Base-by-base conservation (phyloP, 1,140 invertebrate genomes). In the Laupala kohalensis region DNA sequence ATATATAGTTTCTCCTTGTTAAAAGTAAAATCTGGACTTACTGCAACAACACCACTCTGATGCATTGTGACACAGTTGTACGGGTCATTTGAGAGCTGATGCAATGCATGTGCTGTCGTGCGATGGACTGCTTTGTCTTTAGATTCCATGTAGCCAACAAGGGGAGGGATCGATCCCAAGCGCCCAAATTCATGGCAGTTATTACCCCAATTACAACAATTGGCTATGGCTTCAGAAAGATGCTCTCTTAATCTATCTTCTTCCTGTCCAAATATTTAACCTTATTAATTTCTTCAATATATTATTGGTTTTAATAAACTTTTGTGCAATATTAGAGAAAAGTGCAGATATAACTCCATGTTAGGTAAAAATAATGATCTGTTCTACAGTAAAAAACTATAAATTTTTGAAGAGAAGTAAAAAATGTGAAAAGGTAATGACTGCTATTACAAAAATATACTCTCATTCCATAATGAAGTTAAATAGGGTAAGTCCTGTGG, bases 21-120 rank as follows among this genome's bases (percentile, higher is more conserved):
- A 13, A 53, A 2, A 65, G 23, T 19, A 3, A 23, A 6, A 3
- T 24, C 6, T 3, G 9, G 23, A 75, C 78, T 78, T 81, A 94
- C 92, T 81, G 86, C 85, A 0, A 91, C 88, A 70, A 89, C 86
- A 13, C 88, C 87, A 76, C 86, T 86, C 74, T 92, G 91, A 81
- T 97, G 95, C 90, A 97, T 94, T 0, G 92, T 94, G 23, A 97
- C 89, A 78, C 95, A 98, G 81, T 97, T 98, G 69, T 92, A 87
- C 0, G 94, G 91, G 79, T 96, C 92, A 78, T 91, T 90, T 3
- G 94, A 97, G 0, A 98, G 85, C 76, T 95, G 91, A 79, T 90
- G 89, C 12, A 96, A 83, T 0, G 95, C 95, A 75, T 92, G 86
- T 6, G 93, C 94, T 5, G 94, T 94, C 2, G 93, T 91, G 73